Evolutionary conservation across 2,113 vertebrate genomes (phyloP).

Genomic region (Boleophthalmus pectinirostris): DNA sequence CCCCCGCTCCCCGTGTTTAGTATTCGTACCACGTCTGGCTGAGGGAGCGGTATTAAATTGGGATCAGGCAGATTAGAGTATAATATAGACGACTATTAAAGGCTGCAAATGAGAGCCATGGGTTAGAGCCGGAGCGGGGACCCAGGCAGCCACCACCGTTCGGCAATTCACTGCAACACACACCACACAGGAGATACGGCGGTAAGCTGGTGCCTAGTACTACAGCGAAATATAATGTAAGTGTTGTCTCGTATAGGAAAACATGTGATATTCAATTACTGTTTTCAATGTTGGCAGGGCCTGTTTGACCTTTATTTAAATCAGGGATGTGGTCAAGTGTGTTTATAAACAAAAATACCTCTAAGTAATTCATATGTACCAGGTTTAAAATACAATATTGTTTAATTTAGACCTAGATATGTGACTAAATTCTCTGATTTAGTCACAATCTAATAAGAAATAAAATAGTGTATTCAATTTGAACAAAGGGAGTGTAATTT

Average conservation of each 20-base stretch:
- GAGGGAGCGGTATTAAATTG: conserved; percentile 93
- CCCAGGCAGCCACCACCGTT: conserved; percentile 39
- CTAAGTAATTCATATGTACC: background rate
- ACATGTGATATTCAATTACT: background rate
- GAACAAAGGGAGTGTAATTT: background rate
- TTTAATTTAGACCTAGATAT: background rate
- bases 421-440: too few species aligned
- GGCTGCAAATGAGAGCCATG: conserved; percentile 93
- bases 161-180: conserved; percentile 62
- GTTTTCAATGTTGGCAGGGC: background rate
- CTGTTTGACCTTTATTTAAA: background rate
- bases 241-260: background rate
- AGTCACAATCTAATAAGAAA: too few species aligned
- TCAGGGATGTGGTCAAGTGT: background rate
- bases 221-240: background rate
- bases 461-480: background rate
- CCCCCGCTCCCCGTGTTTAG: conserved; percentile 69
- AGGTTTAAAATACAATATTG: background rate
- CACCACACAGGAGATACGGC: conserved; percentile 44
- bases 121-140: conserved; percentile 73
- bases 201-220: background rate
- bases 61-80: conserved; percentile 98
- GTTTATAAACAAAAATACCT: background rate
- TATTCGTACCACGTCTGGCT: conserved; percentile 80
- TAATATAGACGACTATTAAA: conserved; percentile 92